Evolutionary conservation across 2,888 invertebrate species (phyloP).

Genomic region (Leptopterna dolabrata): DNA sequence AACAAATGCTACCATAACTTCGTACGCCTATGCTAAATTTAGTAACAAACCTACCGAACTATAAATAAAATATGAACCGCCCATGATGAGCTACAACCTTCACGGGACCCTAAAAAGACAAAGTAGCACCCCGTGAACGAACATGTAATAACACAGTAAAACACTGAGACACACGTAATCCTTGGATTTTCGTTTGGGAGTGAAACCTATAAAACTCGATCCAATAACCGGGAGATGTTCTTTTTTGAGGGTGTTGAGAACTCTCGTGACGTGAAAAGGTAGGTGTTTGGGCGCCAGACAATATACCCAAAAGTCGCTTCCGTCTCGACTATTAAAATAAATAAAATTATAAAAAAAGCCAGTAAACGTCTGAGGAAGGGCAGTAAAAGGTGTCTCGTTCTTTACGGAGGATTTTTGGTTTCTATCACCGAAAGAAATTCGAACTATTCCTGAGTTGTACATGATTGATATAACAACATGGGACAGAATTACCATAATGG

Average conservation of each 20-base stretch:
- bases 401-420: neutral
- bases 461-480: too few relatives aligned
- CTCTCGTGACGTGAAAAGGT: neutral
- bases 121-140: neutral
- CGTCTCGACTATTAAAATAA: slow-evolving; percentile 3
- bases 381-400: neutral
- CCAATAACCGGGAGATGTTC: neutral
- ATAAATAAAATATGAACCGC: too few relatives aligned
- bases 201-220: neutral
- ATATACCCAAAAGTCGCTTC: slow-evolving; percentile 7
- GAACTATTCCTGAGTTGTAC: too few relatives aligned
- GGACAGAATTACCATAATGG: too few relatives aligned
- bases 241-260: neutral
- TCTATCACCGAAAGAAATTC: neutral
- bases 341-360: neutral
- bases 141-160: neutral
- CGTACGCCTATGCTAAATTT: too few relatives aligned
- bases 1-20: too few relatives aligned
- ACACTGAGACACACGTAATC: neutral
- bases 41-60: too few relatives aligned
- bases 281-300: slow-evolving; percentile 1
- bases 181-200: neutral
- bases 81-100: neutral
- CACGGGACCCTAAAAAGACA: neutral
- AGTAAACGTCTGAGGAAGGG: neutral